Evolutionary conservation across 2,888 invertebrate species (phyloP), one percentile per base, ranked within the genome.

Genomic region (Sussaba pulchella): DNA sequence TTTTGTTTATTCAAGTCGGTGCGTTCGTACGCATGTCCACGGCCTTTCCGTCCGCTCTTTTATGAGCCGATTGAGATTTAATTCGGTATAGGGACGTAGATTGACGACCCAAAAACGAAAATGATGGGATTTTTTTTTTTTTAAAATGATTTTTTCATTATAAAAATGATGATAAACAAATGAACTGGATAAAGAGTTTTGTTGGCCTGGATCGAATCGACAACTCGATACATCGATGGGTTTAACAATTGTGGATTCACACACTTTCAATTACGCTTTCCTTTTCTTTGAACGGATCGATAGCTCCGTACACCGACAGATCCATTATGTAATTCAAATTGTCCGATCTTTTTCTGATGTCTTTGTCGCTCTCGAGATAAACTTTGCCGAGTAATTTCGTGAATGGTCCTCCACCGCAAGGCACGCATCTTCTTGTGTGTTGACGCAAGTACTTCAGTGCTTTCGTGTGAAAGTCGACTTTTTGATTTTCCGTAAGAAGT

Each of bases 401-500:
- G 85, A 95, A 95, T 74, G 92, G 93, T 12, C 94, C 94, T 41
- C 93, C 92, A 0, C 95, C 95, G 82, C 95, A 95, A 0, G 93
- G 87, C 2, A 88, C 83, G 84, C 95, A 95, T 36, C 94, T 93
- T 64, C 93, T 92, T 0, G 95, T 94, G 85, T 94, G 94, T 6
- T 93, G 93, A 86, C 94, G 94, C 67, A 95, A 86, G 85, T 94
- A 95, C 70, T 94, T 90, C 24, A 95, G 89, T 0, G 95, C 94
- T 74, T 94, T 93, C 0, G 92, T 92, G 84, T 95, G 95, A 89
- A 95, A 93, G 78, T 94, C 94, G 50, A 93, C 93, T 89, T 95
- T 95, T 85, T 95, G 95, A 82, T 92, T 93, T 81, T 95, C 95
- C 0, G 95, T 95, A 47, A 95, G 89, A 59, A 95, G 89, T 78